These are phyloP conservation scores for Hylia prasina DNA, from an alignment of 2,113 vertebrate species.

Conservation along the genomic window DNA sequence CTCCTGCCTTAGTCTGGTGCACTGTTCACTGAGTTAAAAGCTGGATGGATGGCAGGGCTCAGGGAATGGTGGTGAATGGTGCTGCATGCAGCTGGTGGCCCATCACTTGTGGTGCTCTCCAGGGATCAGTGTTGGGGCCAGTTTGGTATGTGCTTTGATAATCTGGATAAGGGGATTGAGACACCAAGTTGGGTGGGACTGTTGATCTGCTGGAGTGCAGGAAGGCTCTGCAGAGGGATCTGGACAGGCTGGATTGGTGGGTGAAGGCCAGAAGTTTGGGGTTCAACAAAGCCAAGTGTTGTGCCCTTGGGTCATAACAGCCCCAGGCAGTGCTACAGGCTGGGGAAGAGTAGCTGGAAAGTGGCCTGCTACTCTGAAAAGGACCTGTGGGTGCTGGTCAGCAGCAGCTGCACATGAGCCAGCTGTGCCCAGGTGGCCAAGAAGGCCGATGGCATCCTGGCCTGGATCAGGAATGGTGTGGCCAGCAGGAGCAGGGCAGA, in stretches of 20 bases:
- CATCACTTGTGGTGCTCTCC: accelerated
- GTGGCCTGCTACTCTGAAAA: not conserved
- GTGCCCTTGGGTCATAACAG: not conserved
- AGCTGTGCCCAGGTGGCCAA: not conserved
- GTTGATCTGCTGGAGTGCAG: not conserved
- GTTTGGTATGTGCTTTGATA: not conserved
- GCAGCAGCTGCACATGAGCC: not conserved
- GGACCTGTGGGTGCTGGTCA: not conserved
- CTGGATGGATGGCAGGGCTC: not conserved
- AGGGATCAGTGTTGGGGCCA: not conserved
- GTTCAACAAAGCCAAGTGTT: not conserved
- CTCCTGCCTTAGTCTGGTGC: not conserved
- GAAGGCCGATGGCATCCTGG: not conserved
- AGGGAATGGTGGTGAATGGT: too few relatives aligned
- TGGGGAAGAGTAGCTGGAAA: too few relatives aligned
- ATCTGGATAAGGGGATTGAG: not conserved
- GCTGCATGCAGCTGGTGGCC: not conserved
- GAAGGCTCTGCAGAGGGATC: not conserved
- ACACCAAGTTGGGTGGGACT: not conserved
- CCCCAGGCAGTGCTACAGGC: not conserved
- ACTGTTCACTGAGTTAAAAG: not conserved
- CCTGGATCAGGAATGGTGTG: not conserved
- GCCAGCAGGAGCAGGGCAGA: not conserved
- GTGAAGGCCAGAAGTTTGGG: not conserved
- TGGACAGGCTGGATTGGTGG: not conserved